Evolutionary conservation across 2,888 invertebrate genomes (phyloP), one percentile per base, ranked within the genome.

Genomic region (Drosophila dives): DNA sequence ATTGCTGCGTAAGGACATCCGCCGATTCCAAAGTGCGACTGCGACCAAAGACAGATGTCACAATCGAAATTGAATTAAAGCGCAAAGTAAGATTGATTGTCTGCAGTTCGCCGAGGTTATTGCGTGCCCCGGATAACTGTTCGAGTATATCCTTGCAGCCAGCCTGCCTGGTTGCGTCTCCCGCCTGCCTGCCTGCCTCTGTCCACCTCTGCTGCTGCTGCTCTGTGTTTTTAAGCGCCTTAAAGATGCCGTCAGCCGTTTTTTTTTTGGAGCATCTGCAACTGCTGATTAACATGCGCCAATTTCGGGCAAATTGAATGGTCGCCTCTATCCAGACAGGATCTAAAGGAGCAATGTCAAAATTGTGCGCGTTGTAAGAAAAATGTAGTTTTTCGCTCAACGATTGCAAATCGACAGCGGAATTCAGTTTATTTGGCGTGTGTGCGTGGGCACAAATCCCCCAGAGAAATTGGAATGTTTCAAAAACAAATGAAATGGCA

Each of bases 61-160:
- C 92, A 92, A 91, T 91, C 89, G 92, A 92, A 92, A 92, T 92
- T 92, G 92, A 92, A 92, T 92, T 92, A 92, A 92, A 92, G 91
- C 89, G 86, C 89, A 90, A 92, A 91, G 90, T 87, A 91, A 92
- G 92, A 92, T 92, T 92, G 92, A 92, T 92, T 92, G 92, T 92
- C 91, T 87, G 82, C 80, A 90, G 86, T 90, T 89, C 89, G 79
- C 72, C 51, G 80, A 81, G 90, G 89, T 89, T 87, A 86, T 81
- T 89, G 84, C 84, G 90, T 84, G 90, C 90, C 81, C n/a, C 60
- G 81, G 81, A 67, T 64, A 80, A 45, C 78, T 64, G 56, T 36
- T 60, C 51, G 63, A 50, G 63, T 32, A 63, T 48, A 53, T 38
- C 42, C 40, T 20, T 12, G 0, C 45, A 23, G 51, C 3, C 36